These are phyloP conservation scores for Larimichthys crocea DNA, from an alignment of 2,113 vertebrate genomes.

Conservation along the genomic window DNA sequence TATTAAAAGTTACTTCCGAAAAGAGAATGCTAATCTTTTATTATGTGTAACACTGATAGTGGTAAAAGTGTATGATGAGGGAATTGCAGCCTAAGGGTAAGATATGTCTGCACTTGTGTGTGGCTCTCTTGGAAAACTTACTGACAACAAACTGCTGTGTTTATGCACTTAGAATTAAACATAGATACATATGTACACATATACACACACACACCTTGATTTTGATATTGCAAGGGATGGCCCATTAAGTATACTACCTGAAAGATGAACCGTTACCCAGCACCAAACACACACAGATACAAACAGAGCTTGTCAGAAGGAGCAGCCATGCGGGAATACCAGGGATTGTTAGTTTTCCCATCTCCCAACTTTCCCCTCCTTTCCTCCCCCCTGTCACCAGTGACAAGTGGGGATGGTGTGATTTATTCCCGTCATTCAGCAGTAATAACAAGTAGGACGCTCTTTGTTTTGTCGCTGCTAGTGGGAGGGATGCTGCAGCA, in stretches of 20 bases:
- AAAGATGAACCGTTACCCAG: conserved; percentile 36
- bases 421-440: conserved; percentile 72
- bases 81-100: not conserved
- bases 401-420: conserved; percentile 63
- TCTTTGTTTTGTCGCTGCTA: conserved; percentile 44
- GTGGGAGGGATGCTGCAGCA: conserved; percentile 47
- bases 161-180: conserved; percentile 9
- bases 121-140: not conserved
- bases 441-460: conserved; percentile 60
- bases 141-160: not conserved
- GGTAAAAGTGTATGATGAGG: not conserved
- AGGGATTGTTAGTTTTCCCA: conserved; percentile 67
- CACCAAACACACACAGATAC: conserved; percentile 10
- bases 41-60: not conserved
- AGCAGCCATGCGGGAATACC: conserved; percentile 44
- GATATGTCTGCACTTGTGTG: not conserved
- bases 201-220: conserved; percentile 15
- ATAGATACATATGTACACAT: not conserved
- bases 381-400: conserved; percentile 27
- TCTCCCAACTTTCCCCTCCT: conserved; percentile 40
- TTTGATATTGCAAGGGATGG: conserved; percentile 20
- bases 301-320: conserved; percentile 31
- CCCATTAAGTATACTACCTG: conserved; percentile 38
- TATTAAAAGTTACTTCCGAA: not conserved
- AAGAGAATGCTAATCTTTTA: not conserved